These are phyloP conservation scores for Melanostigma gelatinosum DNA, from an alignment of 2,113 vertebrate species.

Conservation along the genomic window DNA sequence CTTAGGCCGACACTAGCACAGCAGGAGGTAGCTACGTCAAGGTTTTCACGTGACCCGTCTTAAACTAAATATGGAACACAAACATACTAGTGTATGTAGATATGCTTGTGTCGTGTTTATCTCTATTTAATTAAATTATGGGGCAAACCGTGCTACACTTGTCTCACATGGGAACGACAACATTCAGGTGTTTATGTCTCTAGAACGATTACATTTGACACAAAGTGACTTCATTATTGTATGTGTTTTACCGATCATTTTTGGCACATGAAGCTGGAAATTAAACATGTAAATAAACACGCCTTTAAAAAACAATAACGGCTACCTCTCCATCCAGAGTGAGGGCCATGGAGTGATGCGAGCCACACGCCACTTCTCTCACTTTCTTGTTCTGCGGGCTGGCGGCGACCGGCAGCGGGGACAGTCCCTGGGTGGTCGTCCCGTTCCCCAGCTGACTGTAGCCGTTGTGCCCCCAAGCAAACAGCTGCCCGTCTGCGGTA, in stretches of 20 bases:
- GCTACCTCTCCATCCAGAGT: slow-evolving; percentile 92
- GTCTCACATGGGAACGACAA: background rate
- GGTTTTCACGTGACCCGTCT: background rate
- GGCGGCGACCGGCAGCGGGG: slow-evolving; percentile 87
- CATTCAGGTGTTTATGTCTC: background rate
- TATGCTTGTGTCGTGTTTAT: background rate
- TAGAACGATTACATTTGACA: background rate
- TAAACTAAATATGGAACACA: background rate
- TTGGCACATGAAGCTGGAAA: background rate
- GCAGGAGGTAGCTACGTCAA: background rate
- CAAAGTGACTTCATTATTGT: background rate
- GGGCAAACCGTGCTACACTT: background rate
- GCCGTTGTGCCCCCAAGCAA: slow-evolving; percentile 95
- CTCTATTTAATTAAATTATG: background rate
- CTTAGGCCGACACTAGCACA: slow-evolving; percentile 26
- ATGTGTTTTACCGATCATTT: background rate
- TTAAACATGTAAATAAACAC: background rate
- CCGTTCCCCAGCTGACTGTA: slow-evolving; percentile 96
- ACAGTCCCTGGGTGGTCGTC: slow-evolving; percentile 88
- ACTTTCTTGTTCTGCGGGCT: slow-evolving; percentile 90
- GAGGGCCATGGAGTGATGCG: slow-evolving; percentile 92
- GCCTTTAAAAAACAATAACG: background rate
- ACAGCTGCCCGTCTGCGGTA: slow-evolving; percentile 89
- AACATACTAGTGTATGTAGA: background rate
- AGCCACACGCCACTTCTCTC: slow-evolving; percentile 91